Base-by-base conservation (phyloP, 2,797 vertebrate genomes). In the Melopsittacus undulatus region DNA sequence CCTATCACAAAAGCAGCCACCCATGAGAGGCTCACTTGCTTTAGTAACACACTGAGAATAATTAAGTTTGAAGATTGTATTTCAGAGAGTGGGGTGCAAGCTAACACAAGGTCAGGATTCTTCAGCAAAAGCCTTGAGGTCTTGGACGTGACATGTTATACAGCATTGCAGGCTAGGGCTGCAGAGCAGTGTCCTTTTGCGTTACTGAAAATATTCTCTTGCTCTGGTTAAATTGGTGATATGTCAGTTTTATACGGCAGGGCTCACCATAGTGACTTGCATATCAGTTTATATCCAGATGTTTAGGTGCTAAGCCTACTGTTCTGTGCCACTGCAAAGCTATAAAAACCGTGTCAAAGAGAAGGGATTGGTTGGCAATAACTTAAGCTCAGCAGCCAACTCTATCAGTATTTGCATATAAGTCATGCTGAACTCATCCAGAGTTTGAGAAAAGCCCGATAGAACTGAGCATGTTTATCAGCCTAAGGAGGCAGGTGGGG, bases 241-340 rank as follows among this genome's bases (percentile, higher is more conserved):
- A 23, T 8, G 32, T 83, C 87, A 57, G 63, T 78, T 96, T 91
- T 80, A 36, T 80, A 83, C 38, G 51, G 43, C 85, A 74, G 21
- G 4, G 42, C 64, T 87, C 30, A 75, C 45, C 52, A 72, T 48
- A 46, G 68, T 46, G 77, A 52, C 74, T 90, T 82, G 40, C 56
- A 42, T 89, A 59, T 84, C 56, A 52, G 45, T 92, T 92, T 80
- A 51, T 46, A 66, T 59, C 88, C 94, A 96, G 90, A 88, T 84
- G 83, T 87, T 91, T 70, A 82, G 63, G 45, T 86, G 61, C 70
- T 91, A 64, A 87, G 40, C 63, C 63, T 84, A 74, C 83, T 82
- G 74, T 82, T 95, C 80, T 57, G 70, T 70, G 67, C 63, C 59
- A 49, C 45, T 82, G 79, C 67, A 63, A 61, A 79, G 59, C 61